Percentiles rank a stretch among this genome's conserved stretches.
Conservation (phyloP, 2,113 vertebrate species). For the Pseudopipra pipra region DNA sequence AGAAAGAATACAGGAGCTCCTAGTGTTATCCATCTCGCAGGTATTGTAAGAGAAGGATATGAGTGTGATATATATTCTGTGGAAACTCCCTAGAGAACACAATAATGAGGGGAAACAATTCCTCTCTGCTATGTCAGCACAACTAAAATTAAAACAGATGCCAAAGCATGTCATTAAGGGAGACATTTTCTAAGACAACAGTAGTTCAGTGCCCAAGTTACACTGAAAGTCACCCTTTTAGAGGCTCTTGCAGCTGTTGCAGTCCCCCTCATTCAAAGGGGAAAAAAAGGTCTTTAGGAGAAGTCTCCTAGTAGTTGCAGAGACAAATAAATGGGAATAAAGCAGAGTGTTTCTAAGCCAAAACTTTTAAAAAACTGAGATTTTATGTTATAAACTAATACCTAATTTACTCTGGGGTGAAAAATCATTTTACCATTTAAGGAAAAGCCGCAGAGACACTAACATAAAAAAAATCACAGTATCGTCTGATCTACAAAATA, state of each 20-base stretch:
- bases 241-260: background rate
- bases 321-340: background rate
- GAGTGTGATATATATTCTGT: background rate
- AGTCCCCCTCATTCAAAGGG: background rate
- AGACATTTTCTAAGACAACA: background rate
- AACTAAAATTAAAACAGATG: constrained; percentile 52
- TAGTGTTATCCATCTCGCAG: background rate
- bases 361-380: background rate
- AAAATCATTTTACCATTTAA: background rate
- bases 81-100: background rate
- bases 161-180: constrained; percentile 6
- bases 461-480: background rate
- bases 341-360: background rate
- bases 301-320: background rate
- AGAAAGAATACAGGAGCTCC: background rate
- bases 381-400: background rate
- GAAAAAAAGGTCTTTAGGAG: background rate
- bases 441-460: background rate
- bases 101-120: constrained; percentile 2
- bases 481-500: background rate
- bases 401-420: background rate
- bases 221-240: background rate
- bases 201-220: background rate
- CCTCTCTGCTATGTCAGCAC: constrained; percentile 10
- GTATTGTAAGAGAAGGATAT: background rate